A percentile compares a stretch with the other conserved stretches of the same genome.
Evolutionary conservation across 2,113 vertebrate species (phyloP).

Genomic region (Catharus fuscescens): DNA sequence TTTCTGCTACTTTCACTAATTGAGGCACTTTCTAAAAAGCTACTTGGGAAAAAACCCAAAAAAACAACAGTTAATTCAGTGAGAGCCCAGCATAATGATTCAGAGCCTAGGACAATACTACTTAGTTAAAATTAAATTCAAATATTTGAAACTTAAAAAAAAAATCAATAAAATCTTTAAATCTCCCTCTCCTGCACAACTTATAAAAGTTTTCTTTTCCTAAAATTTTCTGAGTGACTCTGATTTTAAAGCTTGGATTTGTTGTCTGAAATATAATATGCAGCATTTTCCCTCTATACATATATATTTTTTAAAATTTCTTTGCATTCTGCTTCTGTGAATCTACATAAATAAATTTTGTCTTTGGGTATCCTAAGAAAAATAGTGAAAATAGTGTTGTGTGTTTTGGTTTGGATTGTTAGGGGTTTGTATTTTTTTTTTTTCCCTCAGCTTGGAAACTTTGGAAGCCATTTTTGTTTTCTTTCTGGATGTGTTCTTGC

Average conservation of each 20-base stretch:
- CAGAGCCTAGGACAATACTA: neutral
- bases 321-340: neutral
- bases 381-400: neutral
- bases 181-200: neutral
- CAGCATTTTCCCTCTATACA: neutral
- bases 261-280: neutral
- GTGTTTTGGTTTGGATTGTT: neutral
- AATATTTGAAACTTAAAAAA: neutral
- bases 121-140: neutral
- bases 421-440: neutral
- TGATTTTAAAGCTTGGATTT: conserved; percentile 8
- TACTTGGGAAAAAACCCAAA: neutral
- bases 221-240: neutral
- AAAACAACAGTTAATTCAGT: neutral
- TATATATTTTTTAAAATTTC: too few species aligned
- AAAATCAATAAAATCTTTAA: neutral
- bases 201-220: neutral
- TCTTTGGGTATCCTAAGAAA: neutral
- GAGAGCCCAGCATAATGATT: neutral
- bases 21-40: conserved; percentile 44
- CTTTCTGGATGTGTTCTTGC: neutral
- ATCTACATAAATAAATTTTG: neutral
- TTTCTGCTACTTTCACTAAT: conserved; percentile 42
- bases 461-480: neutral
- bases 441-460: neutral